Base-by-base conservation (phyloP, 2,113 vertebrate species). In the Naja naja region DNA sequence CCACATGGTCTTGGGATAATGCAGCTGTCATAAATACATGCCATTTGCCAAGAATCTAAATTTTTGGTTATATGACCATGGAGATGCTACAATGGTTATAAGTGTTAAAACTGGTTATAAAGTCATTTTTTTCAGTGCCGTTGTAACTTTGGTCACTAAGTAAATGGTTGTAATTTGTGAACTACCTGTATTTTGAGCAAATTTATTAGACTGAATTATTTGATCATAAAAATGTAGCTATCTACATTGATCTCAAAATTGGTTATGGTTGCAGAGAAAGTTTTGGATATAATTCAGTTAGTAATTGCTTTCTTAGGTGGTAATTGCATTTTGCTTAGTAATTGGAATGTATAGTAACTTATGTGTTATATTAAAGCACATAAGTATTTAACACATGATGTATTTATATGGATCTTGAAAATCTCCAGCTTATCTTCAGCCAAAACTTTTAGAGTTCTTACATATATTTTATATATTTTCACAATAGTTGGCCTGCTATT, bases 231-330 rank as follows among this genome's bases (percentile, higher is more conserved):
- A 7, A 52, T 39, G 30, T 87, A 90, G 4, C 45, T 12, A 39
- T 34, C n/a, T 43, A 34, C 64, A 74, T 64, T 86, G 47, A 27
- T 89, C 49, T 92, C 49, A n/a, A 54, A 45, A 22, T 11, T 64
- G 30, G 47, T 87, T 90, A 64, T 64, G 56, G 9, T 90, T 93
- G 81, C 92, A 93, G 89, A 87, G 81, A 85, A 89, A 30, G 34
- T 53, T 90, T 25, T 90, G 45, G 14, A 60, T 87, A 12, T 60
- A 64, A 27, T 18, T n/a, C 4, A 69, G 74, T 1, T 49, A 45
- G 18, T 89, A 81, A 47, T 85, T 89, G n/a, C 27, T 85, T 89
- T 39, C 22, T 52, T 58, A 58, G 18, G n/a, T 85, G 55, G 27
- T 56, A 55, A 85, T 45, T 64, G 20, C 1, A 16, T 86, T 9